Base-by-base conservation (phyloP, 2,888 invertebrate genomes). In the Dyspetes luteomarginatus region DNA sequence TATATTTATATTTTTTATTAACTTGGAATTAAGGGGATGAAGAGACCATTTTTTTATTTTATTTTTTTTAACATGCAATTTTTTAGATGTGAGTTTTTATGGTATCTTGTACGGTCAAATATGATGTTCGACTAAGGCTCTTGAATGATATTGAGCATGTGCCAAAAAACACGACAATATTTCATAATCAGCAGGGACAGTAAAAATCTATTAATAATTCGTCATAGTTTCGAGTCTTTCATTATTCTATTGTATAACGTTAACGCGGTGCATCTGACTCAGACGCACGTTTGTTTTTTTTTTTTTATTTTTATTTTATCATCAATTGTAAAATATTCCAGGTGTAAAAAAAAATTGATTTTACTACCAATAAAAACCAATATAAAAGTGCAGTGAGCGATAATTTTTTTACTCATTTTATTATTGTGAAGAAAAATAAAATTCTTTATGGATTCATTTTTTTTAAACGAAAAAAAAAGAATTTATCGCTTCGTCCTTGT, bases 141-240 rank as follows among this genome's bases (percentile, higher is more conserved):
- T 68, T 64, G 77, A 58, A 60, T 74, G 17, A 60, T n/a, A n/a
- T 77, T 74, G 81, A 74, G 68, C 52, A 7, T 24, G 28, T 69
- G 77, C 81, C 81, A 81, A 74, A 45, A 72, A 77, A 43, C 69
- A 69, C 58, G 74, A 26, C 45, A 64, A 81, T 81, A 81, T 81
- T 81, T 81, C 81, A 81, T 81, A 81, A 81, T 81, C 69, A 65
- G 52, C 58, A 69, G 77, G 68, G 69, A 69, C 68, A 74, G 69
- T 73, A 15, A 74, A 4, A 52, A 64, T 69, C 81, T 81, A 81
- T 77, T 50, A 77, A 81, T 81, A 77, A 43, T n/a, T 4, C 9
- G 48, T 9, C 73, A 68, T 64, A 77, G 69, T 71, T 41, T 50
- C 50, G 48, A 74, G 55, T 50, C 50, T 77, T 22, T 77, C 73